phyloP scores from a whole-genome alignment of 2,113 vertebrate genomes.

The Rhizomys pruinosus region DNA sequence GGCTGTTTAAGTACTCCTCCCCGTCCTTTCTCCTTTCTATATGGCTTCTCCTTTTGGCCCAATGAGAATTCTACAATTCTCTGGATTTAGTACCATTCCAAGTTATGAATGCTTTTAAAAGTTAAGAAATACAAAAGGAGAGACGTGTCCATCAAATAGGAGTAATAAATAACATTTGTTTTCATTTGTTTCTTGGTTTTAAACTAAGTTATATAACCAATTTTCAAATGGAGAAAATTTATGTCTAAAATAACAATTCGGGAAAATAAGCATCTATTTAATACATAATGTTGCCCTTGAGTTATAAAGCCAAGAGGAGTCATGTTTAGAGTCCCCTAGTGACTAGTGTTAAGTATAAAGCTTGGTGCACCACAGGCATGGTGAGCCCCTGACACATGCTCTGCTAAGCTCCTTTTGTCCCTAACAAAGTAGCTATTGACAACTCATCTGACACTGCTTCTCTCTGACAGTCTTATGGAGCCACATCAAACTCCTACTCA shows the following conservation, averaged over 20 bases:
- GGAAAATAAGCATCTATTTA: neutral
- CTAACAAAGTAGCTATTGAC: neutral
- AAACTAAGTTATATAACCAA: neutral
- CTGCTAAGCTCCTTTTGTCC: neutral
- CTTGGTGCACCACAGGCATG: neutral
- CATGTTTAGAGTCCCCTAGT: neutral
- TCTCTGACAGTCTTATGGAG: neutral
- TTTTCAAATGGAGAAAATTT: neutral
- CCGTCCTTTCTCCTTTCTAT: neutral
- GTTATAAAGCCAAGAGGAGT: neutral
- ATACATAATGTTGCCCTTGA: neutral
- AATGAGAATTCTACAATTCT: neutral
- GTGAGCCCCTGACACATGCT: no score
- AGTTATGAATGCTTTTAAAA: slow-evolving; percentile 27
- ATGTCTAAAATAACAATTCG: slow-evolving; percentile 5
- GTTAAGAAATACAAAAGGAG: slow-evolving; percentile 38
- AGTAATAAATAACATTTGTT: slow-evolving; percentile 14
- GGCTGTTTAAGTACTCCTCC: neutral
- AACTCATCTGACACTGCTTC: neutral
- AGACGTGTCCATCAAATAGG: neutral
- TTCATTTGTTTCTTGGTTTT: slow-evolving; percentile 28
- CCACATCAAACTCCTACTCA: neutral
- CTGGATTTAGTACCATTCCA: neutral
- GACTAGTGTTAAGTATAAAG: neutral
- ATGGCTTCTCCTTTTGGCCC: neutral